These are phyloP conservation scores for Frieseomelitta varia DNA, from an alignment of 1,140 invertebrate species.

Conservation along the genomic window DNA sequence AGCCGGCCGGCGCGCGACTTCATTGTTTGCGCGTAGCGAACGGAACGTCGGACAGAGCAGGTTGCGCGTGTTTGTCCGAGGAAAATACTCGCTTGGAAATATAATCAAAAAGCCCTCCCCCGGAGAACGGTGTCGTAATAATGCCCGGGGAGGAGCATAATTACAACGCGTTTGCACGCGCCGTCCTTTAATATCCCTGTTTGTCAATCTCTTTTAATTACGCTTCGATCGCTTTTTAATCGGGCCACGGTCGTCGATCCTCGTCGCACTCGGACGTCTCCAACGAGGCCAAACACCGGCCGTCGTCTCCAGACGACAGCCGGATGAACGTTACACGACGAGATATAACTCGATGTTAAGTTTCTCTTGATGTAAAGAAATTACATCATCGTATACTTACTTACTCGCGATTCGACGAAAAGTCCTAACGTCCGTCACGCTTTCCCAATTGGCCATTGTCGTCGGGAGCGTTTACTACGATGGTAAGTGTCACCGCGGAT, in stretches of 20 bases:
- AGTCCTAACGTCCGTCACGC: no score
- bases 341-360: no score
- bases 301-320: neutral
- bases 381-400: no score
- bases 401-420: no score
- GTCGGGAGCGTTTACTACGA: no score
- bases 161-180: constrained; percentile 15
- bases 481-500: no score
- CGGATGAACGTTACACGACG: no score
- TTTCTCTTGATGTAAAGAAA: no score
- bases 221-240: constrained; percentile 21
- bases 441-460: no score
- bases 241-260: neutral
- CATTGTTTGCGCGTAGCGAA: constrained; percentile 13
- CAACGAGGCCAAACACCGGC: no score
- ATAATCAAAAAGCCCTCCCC: neutral
- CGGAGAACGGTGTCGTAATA: neutral
- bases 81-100: constrained; percentile 10
- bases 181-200: constrained; percentile 1
- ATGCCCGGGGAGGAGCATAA: constrained; percentile 7
- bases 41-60: constrained; percentile 2
- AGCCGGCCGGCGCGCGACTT: neutral
- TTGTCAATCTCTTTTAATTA: constrained; percentile 35
- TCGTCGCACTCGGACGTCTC: neutral
- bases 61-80: constrained; percentile 16